Conservation (phyloP, 2,797 vertebrate genomes). For the Silurus aristotelis region DNA sequence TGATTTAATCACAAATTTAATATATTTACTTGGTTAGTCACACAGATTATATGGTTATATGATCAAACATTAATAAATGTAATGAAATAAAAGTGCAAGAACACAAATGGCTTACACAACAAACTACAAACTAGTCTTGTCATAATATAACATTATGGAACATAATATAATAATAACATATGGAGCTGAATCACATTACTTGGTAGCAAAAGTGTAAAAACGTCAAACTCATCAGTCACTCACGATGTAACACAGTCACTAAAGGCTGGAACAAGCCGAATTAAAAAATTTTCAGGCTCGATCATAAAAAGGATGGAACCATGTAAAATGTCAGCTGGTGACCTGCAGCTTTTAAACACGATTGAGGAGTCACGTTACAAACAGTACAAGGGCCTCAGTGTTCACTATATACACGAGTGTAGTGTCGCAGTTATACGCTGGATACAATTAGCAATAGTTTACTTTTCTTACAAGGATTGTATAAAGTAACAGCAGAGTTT, state of each 20-base stretch:
- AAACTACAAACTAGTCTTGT: neutral
- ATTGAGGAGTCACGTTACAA: neutral
- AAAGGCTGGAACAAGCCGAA: conserved; percentile 13
- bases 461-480: neutral
- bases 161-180: conserved; percentile 7
- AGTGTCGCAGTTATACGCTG: neutral
- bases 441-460: neutral
- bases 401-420: neutral
- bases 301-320: neutral
- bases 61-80: neutral
- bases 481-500: neutral
- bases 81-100: neutral
- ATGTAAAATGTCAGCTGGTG: neutral
- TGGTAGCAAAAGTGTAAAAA: neutral
- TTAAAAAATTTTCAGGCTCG: conserved; percentile 11
- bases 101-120: neutral
- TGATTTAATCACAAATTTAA: neutral
- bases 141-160: no score
- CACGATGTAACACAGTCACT: neutral
- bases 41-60: neutral
- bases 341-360: neutral
- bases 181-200: conserved; percentile 13
- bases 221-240: neutral
- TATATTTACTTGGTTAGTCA: neutral
- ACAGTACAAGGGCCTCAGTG: neutral